Evolutionary conservation across 1,140 invertebrate genomes (phyloP).

Genomic region (Micrasema longulum): DNA sequence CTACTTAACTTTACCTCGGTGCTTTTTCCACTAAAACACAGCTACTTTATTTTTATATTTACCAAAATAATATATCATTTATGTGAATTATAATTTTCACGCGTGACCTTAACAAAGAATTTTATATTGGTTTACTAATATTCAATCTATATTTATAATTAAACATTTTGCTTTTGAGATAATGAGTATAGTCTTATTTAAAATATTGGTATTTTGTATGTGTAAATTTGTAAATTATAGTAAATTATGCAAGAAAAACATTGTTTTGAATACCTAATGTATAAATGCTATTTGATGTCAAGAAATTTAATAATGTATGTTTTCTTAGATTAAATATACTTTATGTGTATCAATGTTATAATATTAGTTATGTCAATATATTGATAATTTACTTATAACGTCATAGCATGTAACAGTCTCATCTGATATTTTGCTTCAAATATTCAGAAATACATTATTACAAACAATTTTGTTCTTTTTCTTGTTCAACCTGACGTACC

Average conservation of each 20-base stretch:
- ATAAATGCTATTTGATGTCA: slow-evolving; percentile 34
- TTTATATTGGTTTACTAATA: slow-evolving; percentile 42
- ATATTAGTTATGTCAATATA: slow-evolving; percentile 40
- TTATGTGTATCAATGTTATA: slow-evolving; percentile 34
- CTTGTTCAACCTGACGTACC: slow-evolving; percentile 1
- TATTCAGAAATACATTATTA: slow-evolving; percentile 42
- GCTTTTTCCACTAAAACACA: slow-evolving; percentile 18
- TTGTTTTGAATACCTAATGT: slow-evolving; percentile 15
- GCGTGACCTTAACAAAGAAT: slow-evolving; percentile 37
- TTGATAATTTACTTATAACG: slow-evolving; percentile 34
- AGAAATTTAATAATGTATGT: slow-evolving; percentile 31
- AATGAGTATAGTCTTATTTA: slow-evolving; percentile 36
- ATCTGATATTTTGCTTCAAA: slow-evolving; percentile 42
- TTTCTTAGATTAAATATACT: slow-evolving; percentile 34
- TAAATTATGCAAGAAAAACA: slow-evolving; percentile 42
- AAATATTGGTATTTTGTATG: slow-evolving; percentile 40
- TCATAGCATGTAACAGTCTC: slow-evolving; percentile 32
- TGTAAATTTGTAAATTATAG: slow-evolving; percentile 42
- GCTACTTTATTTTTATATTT: slow-evolving; percentile 2
- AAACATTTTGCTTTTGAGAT: slow-evolving; percentile 36
- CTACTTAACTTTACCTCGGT: background rate
- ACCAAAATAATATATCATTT: slow-evolving; percentile 14
- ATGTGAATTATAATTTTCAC: slow-evolving; percentile 31
- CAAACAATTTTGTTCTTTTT: slow-evolving; percentile 6
- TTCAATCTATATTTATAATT: slow-evolving; percentile 18